phyloP scores from a whole-genome alignment of 30 jellyfish, hydroid and myxozoan species.

The Turritopsis rubra region DNA sequence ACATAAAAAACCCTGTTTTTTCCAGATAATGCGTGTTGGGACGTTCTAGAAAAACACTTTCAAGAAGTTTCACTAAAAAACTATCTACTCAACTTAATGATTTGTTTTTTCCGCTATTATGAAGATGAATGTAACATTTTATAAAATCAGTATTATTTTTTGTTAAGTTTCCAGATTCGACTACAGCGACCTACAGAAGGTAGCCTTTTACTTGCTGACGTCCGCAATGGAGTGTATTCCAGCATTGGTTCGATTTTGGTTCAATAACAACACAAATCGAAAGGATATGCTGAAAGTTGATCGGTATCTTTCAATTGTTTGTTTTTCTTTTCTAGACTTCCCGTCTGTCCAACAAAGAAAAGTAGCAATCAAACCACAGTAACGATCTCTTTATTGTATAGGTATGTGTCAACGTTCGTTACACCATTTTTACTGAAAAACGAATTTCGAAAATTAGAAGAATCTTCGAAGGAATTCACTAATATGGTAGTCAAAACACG shows the following conservation, averaged over 20 bases:
- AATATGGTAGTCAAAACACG: conserved; percentile 84
- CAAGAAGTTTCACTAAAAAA: too few species aligned
- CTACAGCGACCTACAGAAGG: conserved; percentile 36
- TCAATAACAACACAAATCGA: conserved; percentile 63
- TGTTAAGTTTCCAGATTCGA: conserved; percentile 27
- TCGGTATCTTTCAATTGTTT: conserved; percentile 38
- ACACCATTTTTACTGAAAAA: conserved; percentile 80
- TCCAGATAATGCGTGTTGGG: too few species aligned
- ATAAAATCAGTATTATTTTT: not conserved
- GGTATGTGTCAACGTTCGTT: conserved; percentile 36
- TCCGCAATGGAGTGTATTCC: conserved; percentile 86
- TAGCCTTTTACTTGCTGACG: conserved; percentile 49
- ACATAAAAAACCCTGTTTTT: too few species aligned
- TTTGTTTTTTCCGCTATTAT: too few species aligned
- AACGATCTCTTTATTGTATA: not conserved
- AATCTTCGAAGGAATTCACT: conserved; percentile 15
- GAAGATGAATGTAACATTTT: too few species aligned
- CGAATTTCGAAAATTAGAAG: conserved; percentile 49
- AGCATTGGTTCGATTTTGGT: conserved; percentile 82
- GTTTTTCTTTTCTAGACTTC: too few species aligned
- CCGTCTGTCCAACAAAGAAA: too few species aligned
- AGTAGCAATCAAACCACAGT: too few species aligned
- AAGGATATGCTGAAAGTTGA: conserved; percentile 55
- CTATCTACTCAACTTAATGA: too few species aligned
- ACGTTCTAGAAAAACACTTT: too few species aligned